Percentiles rank a stretch among this genome's conserved stretches.
phyloP scores from a whole-genome alignment of 1,140 invertebrate genomes.

The Parasteatoda tepidariorum region DNA sequence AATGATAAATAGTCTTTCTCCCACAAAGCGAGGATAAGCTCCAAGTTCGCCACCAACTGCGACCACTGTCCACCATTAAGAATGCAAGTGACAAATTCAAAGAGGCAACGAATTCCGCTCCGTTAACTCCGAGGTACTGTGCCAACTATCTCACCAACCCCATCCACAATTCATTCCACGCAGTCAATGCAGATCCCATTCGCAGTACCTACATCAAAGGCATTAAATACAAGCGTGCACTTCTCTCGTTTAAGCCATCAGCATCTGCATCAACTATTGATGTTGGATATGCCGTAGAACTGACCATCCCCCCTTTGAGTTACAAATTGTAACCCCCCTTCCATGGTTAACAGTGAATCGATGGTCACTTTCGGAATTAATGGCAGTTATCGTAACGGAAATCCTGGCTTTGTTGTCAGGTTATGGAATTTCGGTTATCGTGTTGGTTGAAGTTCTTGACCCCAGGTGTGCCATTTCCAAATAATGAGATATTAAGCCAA shows the following conservation, averaged over 20 bases:
- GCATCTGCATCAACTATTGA: not conserved
- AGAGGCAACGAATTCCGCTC: not conserved
- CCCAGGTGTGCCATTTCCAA: too few relatives aligned
- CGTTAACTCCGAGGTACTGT: not conserved
- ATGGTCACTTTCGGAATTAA: not conserved
- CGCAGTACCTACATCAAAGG: not conserved
- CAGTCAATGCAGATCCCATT: too few relatives aligned
- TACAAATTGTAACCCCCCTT: not conserved
- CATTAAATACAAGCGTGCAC: not conserved
- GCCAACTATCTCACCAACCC: too few relatives aligned
- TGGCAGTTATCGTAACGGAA: not conserved
- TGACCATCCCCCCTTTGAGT: not conserved
- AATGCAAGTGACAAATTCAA: not conserved
- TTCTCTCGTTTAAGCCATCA: not conserved
- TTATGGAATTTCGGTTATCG: not conserved
- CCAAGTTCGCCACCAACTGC: not conserved
- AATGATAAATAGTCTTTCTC: not conserved
- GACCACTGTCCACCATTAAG: not conserved
- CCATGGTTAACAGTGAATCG: not conserved
- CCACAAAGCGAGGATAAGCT: not conserved
- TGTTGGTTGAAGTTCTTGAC: not conserved
- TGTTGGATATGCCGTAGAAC: not conserved
- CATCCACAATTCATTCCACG: too few relatives aligned
- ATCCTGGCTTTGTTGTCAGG: not conserved
- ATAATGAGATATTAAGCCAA: too few relatives aligned